A percentile compares a stretch with the other conserved stretches of the same genome.
Conservation (phyloP, 2,888 invertebrate genomes). For the Phytoseiulus persimilis region DNA sequence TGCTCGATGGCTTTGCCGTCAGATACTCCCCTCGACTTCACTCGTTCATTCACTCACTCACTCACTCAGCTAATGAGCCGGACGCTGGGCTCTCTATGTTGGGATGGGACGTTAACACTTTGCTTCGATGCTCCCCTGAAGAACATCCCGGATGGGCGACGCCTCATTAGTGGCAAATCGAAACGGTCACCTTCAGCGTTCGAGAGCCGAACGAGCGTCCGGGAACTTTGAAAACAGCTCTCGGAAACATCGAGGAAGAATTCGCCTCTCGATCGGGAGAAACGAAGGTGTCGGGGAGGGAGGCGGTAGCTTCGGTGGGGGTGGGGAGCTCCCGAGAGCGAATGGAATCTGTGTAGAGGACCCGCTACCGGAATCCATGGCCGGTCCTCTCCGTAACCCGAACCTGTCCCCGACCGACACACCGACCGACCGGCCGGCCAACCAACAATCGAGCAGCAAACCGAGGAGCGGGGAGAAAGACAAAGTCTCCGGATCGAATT, state of each 20-base stretch:
- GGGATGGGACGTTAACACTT: not conserved
- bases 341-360: not conserved
- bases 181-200: not conserved
- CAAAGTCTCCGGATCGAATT: not conserved
- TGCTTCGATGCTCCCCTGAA: not conserved
- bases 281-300: not conserved
- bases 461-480: not conserved
- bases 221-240: not conserved
- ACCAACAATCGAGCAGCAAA: not conserved
- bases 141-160: not conserved
- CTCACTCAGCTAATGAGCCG: not conserved
- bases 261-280: not conserved
- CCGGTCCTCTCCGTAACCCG: not conserved
- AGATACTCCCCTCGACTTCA: not conserved
- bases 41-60: not conserved
- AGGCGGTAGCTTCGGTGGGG: not conserved
- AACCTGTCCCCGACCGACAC: not conserved
- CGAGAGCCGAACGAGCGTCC: not conserved
- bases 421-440: not conserved
- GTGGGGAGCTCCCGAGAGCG: not conserved
- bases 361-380: not conserved
- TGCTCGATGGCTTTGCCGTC: not conserved
- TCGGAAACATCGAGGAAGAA: not conserved
- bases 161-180: not conserved
- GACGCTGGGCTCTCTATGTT: not conserved